Conservation (phyloP, 2,797 vertebrate species). For the Acanthornis magna region DNA sequence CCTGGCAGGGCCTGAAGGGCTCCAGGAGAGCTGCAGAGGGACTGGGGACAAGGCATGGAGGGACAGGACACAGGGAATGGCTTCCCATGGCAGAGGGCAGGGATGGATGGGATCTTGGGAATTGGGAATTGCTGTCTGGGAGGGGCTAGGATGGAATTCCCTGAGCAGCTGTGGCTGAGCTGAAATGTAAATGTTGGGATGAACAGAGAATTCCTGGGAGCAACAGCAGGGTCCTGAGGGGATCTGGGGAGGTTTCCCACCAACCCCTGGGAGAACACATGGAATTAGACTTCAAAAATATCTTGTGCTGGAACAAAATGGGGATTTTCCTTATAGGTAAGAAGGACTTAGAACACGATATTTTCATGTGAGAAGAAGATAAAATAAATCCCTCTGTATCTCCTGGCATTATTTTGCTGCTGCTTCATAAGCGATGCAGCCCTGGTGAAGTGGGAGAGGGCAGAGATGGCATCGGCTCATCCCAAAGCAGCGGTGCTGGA, state of each 20-base stretch:
- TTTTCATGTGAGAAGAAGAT: background rate
- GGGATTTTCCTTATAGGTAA: background rate
- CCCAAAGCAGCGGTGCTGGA: background rate
- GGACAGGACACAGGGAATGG: background rate
- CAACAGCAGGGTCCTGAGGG: rapidly evolving
- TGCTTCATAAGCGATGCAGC: rapidly evolving
- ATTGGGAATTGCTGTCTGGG: background rate
- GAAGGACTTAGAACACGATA: background rate
- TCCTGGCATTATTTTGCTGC: background rate
- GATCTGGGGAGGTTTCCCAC: background rate
- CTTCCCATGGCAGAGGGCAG: background rate
- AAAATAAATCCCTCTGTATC: background rate
- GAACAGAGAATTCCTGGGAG: background rate
- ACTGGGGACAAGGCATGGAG: background rate
- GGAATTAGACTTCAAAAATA: rapidly evolving
- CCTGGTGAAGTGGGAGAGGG: background rate
- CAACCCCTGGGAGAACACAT: rapidly evolving
- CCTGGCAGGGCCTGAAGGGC: background rate
- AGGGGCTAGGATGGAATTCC: background rate
- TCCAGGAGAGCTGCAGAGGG: background rate
- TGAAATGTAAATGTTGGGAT: background rate
- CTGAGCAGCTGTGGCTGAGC: background rate
- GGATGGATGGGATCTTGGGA: background rate
- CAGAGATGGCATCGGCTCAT: background rate
- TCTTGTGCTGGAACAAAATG: rapidly evolving